Evolutionary conservation across 1,140 invertebrate genomes (phyloP).

Genomic region (Arctopsyche grandis): DNA sequence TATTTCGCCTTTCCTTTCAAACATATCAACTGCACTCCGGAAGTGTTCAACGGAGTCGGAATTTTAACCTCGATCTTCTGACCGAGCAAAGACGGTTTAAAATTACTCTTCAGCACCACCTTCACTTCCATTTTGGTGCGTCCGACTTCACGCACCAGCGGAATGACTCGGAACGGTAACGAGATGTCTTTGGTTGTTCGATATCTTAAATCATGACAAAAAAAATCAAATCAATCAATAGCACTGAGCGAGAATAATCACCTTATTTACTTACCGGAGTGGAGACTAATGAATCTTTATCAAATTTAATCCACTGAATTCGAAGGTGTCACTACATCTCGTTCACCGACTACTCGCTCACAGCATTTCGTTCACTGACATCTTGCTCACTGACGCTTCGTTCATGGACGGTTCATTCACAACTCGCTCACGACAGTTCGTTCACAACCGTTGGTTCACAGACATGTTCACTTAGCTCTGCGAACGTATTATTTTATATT

Average conservation of each 20-base stretch:
- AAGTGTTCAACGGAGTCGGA: constrained; percentile 98
- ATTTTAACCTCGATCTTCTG: constrained; percentile 99
- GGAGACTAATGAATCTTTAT: no score
- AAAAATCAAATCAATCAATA: neutral
- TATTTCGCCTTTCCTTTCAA: constrained; percentile 99
- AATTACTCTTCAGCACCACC: constrained; percentile 99
- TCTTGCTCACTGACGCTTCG: no score
- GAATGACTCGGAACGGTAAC: constrained; percentile 98
- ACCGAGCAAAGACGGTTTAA: constrained; percentile 96
- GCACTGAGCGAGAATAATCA: neutral
- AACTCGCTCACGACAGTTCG: no score
- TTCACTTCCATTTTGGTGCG: constrained; percentile 99
- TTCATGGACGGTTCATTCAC: no score
- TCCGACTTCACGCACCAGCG: constrained; percentile 96
- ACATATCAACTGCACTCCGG: constrained; percentile 98
- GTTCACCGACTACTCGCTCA: no score
- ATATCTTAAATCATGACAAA: constrained; percentile 74
- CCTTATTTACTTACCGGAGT: neutral
- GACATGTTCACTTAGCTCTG: no score
- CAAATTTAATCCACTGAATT: constrained; percentile 27
- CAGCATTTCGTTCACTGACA: no score
- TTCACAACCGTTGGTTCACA: no score
- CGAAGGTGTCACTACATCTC: neutral
- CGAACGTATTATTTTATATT: no score
- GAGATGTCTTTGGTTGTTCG: constrained; percentile 99